Evolutionary conservation across 2,888 invertebrate species (phyloP).

Genomic region (Esperia sulphurella): DNA sequence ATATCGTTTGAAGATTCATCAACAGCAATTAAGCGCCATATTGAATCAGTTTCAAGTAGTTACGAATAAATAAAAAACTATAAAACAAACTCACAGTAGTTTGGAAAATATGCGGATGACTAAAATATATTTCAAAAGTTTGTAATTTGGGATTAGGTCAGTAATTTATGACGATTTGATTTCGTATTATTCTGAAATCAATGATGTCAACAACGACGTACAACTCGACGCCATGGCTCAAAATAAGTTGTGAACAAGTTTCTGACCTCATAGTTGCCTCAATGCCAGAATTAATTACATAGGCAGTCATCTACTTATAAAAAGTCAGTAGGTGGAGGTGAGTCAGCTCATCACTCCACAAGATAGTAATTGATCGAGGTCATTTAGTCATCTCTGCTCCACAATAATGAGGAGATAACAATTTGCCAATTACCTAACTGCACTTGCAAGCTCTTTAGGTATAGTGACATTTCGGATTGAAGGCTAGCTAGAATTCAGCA

Average conservation of each 20-base stretch:
- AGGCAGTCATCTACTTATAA: not conserved
- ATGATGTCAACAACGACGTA: not conserved
- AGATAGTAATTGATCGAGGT: not conserved
- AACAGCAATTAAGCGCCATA: no score
- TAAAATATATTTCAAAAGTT: no score
- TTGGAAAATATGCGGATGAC: no score
- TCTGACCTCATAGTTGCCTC: not conserved
- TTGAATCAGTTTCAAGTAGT: no score
- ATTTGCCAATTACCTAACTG: not conserved
- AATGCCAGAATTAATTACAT: not conserved
- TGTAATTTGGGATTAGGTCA: no score
- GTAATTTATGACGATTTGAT: no score
- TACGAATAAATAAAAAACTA: no score
- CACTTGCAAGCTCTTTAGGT: not conserved
- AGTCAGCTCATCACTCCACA: not conserved
- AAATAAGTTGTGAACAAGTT: not conserved
- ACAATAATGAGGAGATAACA: not conserved
- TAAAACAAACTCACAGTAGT: no score
- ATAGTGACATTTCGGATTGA: not conserved
- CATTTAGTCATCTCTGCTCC: not conserved
- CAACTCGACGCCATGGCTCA: not conserved
- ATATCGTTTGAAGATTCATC: no score
- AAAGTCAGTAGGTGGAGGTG: not conserved
- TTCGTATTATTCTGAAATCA: not conserved
- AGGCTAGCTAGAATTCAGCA: not conserved